A percentile compares a stretch with the other conserved stretches of the same genome.
These are phyloP conservation scores for Cepaea hortensis DNA, from an alignment of 2,888 invertebrate genomes.

Conservation along the genomic window DNA sequence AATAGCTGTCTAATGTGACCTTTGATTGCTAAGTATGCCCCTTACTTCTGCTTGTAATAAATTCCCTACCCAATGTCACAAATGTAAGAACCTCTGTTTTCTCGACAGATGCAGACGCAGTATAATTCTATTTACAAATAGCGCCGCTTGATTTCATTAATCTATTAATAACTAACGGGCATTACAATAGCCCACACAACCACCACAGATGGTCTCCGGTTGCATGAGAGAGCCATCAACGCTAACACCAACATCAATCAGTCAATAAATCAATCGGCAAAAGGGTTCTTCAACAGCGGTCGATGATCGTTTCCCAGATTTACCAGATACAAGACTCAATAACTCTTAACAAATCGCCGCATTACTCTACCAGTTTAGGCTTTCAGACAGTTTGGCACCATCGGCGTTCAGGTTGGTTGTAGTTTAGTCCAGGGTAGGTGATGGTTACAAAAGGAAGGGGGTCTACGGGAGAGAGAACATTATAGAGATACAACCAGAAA, in stretches of 20 bases:
- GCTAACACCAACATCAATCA: background rate
- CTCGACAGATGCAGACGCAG: background rate
- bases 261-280: background rate
- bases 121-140: constrained; percentile 11
- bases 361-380: background rate
- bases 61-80: too few species aligned
- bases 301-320: constrained; percentile 2
- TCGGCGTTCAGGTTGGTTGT: background rate
- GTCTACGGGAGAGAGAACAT: too few species aligned
- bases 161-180: background rate
- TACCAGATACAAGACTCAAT: background rate
- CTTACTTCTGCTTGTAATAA: too few species aligned
- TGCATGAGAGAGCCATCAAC: background rate
- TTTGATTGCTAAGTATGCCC: too few species aligned
- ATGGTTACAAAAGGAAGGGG: too few species aligned
- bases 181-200: background rate
- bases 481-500: too few species aligned
- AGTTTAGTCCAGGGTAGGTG: too few species aligned
- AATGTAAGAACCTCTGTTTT: too few species aligned
- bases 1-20: too few species aligned
- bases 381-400: background rate
- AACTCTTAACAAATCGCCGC: background rate
- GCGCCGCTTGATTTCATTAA: background rate
- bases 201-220: background rate
- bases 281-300: background rate